Evolutionary conservation across 2,888 invertebrate species (phyloP).

Genomic region (Linnaemya tessellans): DNA sequence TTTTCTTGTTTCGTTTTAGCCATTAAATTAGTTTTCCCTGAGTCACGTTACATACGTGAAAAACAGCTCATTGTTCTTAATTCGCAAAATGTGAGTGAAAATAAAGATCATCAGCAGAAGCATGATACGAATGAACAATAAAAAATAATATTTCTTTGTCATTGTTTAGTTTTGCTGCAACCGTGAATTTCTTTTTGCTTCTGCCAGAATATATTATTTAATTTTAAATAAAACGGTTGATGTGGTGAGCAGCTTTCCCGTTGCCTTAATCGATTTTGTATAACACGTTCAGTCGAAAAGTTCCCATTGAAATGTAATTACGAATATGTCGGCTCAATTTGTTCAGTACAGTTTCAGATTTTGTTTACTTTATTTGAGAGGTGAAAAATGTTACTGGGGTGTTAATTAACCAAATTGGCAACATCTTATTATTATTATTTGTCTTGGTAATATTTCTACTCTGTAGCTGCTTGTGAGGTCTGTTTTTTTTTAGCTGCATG

Average conservation of each 20-base stretch:
- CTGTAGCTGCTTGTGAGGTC: no score
- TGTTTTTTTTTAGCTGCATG: no score
- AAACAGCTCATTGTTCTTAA: conserved; percentile 23
- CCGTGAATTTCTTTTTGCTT: background rate
- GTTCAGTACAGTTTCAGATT: background rate
- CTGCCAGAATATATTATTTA: background rate
- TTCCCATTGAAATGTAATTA: background rate
- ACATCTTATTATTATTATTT: no score
- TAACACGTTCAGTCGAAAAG: conserved; percentile 13
- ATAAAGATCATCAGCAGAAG: conserved; percentile 33
- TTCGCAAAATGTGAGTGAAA: conserved; percentile 21
- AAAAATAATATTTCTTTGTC: conserved; percentile 22
- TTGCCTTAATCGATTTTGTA: conserved; percentile 32
- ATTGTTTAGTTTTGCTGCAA: conserved; percentile 2
- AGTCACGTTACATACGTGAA: conserved; percentile 54
- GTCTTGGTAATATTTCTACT: no score
- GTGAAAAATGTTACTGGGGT: background rate
- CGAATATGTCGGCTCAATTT: background rate
- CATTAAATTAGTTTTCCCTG: conserved; percentile 56
- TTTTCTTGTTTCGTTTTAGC: conserved; percentile 6
- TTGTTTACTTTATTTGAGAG: background rate
- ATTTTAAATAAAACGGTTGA: background rate
- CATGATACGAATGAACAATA: conserved; percentile 46
- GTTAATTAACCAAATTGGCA: background rate
- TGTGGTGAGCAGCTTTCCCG: background rate